Evolutionary conservation across 2,888 invertebrate species (phyloP), one percentile per base, ranked within the genome.

Genomic region (Metellina segmentata): DNA sequence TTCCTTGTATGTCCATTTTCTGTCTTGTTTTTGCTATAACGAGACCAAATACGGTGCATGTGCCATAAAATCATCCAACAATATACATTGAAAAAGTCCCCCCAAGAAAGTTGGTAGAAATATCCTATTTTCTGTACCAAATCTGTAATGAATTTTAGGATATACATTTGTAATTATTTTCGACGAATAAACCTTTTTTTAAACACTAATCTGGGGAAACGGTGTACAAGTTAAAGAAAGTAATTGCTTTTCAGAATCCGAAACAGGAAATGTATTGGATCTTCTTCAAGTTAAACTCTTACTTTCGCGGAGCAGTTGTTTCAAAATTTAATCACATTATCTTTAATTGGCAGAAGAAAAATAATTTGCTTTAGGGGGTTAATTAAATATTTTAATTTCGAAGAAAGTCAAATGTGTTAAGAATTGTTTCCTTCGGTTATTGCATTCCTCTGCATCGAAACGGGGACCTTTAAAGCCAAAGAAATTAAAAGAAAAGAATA

Each of bases 251-350:
- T 61, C 61, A 61, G 61, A 61, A 9, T 16, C 61, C 16, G 5
- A 61, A 61, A 61, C 16, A 61, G 9, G 61, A 61, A 61, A 61
- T 61, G 61, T 61, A 11, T 16, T 16, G 16, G 11, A 61, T 16
- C 61, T 61, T 61, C 61, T 61, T 61, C 16, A 16, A 61, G 61
- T 61, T 16, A 11, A 61, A 61, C 61, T 61, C 13, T 61, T 61
- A 61, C 61, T 61, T 61, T 61, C 61, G 13, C 7, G 13, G 0
- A 61, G 16, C 7, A 61, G 61, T 16, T 61, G 61, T 61, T 61
- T 61, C 61, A 61, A 61, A 61, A 61, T 61, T 61, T 61, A 61
- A 61, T 61, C 61, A 61, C 61, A 61, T 61, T 61, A 61, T 61
- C 61, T 61, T 61, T 61, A 61, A 61, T 61, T 61, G 61, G 61